These are phyloP conservation scores for Anthonomus grandis DNA, from an alignment of 1,140 invertebrate genomes.

Conservation along the genomic window DNA sequence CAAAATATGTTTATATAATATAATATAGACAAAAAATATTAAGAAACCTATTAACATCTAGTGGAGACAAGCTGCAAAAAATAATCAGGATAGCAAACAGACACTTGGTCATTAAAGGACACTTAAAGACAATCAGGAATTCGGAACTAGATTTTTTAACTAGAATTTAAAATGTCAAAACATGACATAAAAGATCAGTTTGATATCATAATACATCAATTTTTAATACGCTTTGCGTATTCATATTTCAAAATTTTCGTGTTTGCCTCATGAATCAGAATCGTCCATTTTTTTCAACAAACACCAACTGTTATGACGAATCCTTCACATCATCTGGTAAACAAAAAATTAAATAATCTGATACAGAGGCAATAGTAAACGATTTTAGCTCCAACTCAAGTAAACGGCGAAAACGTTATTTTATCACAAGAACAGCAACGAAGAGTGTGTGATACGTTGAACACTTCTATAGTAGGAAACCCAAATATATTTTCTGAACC, in stretches of 20 bases:
- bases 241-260: conserved; percentile 24
- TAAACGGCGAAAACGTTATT: conserved; percentile 33
- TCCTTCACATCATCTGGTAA: conserved; percentile 25
- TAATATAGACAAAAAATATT: no score
- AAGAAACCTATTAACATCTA: no score
- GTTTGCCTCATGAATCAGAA: conserved; percentile 29
- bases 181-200: no score
- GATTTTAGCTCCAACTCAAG: conserved; percentile 24
- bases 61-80: no score
- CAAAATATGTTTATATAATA: no score
- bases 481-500: neutral
- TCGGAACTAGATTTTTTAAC: no score
- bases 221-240: no score
- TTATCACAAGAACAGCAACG: conserved; percentile 36
- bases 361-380: neutral
- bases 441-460: conserved; percentile 29
- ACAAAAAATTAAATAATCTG: neutral
- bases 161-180: no score
- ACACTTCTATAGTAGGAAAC: conserved; percentile 29
- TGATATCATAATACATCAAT: no score
- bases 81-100: no score
- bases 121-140: no score
- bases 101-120: no score
- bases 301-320: conserved; percentile 31
- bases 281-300: conserved; percentile 35